These are phyloP conservation scores for Chloroceryle aenea DNA, from an alignment of 2,113 vertebrate species.

Conservation along the genomic window DNA sequence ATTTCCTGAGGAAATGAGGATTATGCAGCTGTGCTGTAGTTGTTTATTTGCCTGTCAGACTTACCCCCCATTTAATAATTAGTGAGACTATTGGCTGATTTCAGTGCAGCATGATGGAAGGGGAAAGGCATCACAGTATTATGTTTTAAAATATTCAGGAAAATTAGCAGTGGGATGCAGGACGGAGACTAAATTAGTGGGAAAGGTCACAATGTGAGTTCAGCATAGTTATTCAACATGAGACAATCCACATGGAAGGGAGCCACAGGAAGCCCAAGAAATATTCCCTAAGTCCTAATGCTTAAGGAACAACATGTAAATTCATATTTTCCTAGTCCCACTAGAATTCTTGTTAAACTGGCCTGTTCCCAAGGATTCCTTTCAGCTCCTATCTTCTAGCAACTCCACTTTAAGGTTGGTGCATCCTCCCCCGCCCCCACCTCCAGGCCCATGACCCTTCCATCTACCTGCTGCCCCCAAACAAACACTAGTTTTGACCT, in stretches of 20 bases:
- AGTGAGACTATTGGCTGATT: neutral
- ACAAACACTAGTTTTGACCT: neutral
- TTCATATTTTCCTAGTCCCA: neutral
- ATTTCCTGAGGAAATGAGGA: constrained; percentile 66
- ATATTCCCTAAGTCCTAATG: neutral
- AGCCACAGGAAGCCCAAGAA: constrained; percentile 23
- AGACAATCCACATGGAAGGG: constrained; percentile 21
- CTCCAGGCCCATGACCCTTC: neutral
- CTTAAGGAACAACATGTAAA: constrained; percentile 7
- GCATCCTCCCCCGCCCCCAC: too few relatives aligned
- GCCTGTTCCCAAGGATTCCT: neutral
- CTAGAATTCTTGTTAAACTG: constrained; percentile 8
- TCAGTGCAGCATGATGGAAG: neutral
- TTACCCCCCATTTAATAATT: neutral
- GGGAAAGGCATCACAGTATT: neutral
- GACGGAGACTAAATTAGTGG: neutral
- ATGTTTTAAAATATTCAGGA: neutral
- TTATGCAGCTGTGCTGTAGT: constrained; percentile 50
- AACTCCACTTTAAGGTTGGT: neutral
- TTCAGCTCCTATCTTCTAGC: neutral
- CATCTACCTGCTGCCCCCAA: neutral
- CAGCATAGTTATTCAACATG: neutral
- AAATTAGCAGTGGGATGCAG: neutral
- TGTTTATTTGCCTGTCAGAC: constrained; percentile 42
- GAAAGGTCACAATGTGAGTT: neutral